Evolutionary conservation across 2,113 vertebrate genomes (phyloP).

Genomic region (Chloropsis cyanopogon): DNA sequence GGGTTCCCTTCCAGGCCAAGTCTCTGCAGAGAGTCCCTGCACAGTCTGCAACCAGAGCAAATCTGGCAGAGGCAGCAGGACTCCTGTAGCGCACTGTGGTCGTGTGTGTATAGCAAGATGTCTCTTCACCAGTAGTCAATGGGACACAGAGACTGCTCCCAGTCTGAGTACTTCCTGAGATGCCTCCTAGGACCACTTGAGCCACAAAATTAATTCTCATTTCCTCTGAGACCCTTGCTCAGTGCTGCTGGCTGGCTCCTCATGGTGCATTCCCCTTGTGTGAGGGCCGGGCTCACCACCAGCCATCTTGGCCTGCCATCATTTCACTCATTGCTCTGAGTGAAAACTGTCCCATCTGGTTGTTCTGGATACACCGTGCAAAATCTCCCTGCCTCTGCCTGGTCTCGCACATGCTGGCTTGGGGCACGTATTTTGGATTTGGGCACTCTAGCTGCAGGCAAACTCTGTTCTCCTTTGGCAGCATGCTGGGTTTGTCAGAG

Average conservation of each 20-base stretch:
- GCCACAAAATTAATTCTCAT: background rate
- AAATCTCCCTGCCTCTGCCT: background rate
- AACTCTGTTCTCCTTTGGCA: background rate
- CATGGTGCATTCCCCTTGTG: background rate
- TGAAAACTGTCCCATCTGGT: background rate
- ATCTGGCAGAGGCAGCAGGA: background rate
- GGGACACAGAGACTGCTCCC: background rate
- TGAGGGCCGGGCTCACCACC: rapidly evolving
- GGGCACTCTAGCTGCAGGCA: conserved; percentile 44
- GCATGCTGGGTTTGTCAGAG: background rate
- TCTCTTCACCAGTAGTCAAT: background rate
- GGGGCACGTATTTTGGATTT: conserved; percentile 6
- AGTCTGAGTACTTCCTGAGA: background rate
- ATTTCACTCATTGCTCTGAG: background rate
- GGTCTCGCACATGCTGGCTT: background rate
- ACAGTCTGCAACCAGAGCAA: background rate
- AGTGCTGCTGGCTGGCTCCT: background rate
- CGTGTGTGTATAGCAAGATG: rapidly evolving
- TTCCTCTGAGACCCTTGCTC: background rate
- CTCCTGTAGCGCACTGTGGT: background rate
- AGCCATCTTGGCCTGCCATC: background rate
- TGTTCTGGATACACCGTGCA: background rate
- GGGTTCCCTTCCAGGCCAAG: background rate
- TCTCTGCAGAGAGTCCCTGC: background rate
- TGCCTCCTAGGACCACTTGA: background rate